Percentiles rank a stretch among this genome's conserved stretches.
Evolutionary conservation across 2,797 vertebrate species (phyloP).

Genomic region (Melanotaenia pygmaea): DNA sequence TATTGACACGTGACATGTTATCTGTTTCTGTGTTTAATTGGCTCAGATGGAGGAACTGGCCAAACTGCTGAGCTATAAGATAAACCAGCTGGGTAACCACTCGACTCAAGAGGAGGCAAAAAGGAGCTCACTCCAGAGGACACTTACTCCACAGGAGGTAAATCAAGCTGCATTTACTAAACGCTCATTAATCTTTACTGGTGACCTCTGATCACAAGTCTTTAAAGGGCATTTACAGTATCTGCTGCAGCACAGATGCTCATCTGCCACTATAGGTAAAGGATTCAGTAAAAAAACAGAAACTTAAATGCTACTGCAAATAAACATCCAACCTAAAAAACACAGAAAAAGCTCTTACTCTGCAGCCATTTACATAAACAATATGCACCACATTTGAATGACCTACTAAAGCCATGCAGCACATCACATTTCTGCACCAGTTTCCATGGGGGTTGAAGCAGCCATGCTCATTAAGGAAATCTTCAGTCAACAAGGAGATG

Average conservation of each 20-base stretch:
- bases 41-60: constrained; percentile 86
- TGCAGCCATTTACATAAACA: constrained; percentile 1
- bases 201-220: not conserved
- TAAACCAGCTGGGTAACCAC: constrained; percentile 81
- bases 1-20: not conserved
- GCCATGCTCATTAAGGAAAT: constrained; percentile 60
- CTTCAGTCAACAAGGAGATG: constrained; percentile 26
- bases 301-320: not conserved
- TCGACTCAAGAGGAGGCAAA: constrained; percentile 78
- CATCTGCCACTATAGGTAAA: not conserved
- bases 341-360: not conserved
- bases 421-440: constrained; percentile 21
- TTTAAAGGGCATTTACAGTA: not conserved
- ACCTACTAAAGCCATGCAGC: constrained; percentile 40
- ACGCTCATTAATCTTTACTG: not conserved
- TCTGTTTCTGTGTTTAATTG: constrained; percentile 10
- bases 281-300: not conserved
- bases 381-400: constrained; percentile 21
- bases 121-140: constrained; percentile 75
- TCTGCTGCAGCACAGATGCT: not conserved
- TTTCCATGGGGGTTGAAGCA: constrained; percentile 12
- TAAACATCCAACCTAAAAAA: not conserved
- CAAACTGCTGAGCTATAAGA: constrained; percentile 83
- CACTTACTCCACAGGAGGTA: constrained; percentile 89
- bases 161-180: constrained; percentile 2